Percentiles rank a stretch among this genome's conserved stretches.
phyloP scores from a whole-genome alignment of 2,113 vertebrate species.

The Lophotis ruficrista region DNA sequence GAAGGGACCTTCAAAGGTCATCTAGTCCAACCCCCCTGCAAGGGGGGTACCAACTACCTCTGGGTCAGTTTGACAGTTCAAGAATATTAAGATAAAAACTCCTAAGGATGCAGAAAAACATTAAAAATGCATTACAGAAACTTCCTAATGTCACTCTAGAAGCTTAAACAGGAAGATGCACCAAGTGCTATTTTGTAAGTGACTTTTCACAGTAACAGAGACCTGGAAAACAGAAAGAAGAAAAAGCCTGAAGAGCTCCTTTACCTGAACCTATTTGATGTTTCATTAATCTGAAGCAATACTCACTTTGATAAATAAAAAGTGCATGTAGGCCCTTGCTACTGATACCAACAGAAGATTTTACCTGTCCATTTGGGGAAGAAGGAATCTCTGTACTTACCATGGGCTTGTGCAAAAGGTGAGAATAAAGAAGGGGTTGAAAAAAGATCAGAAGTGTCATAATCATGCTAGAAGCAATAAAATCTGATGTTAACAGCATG shows the following conservation, averaged over 20 bases:
- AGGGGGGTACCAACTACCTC: not conserved
- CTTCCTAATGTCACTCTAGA: not conserved
- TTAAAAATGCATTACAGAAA: not conserved
- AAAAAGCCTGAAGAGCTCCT: not conserved
- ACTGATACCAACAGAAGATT: not conserved
- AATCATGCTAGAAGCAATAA: not conserved
- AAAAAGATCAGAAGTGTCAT: not conserved
- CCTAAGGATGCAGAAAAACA: not conserved
- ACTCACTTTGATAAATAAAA: not conserved
- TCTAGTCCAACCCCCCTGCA: no score
- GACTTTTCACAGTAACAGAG: not conserved
- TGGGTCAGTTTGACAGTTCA: not conserved
- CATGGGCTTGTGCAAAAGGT: not conserved
- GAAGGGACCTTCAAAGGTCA: no score
- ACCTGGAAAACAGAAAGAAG: not conserved
- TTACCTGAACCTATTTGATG: not conserved
- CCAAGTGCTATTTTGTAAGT: not conserved
- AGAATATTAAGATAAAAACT: not conserved
- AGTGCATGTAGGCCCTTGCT: not conserved
- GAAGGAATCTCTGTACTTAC: conserved; percentile 1
- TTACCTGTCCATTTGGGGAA: not conserved
- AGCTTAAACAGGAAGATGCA: not conserved
- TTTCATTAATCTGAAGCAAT: not conserved
- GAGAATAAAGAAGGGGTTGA: not conserved
- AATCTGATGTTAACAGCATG: not conserved